phyloP scores from a whole-genome alignment of 1,140 invertebrate species.

The Antheraea pernyi region DNA sequence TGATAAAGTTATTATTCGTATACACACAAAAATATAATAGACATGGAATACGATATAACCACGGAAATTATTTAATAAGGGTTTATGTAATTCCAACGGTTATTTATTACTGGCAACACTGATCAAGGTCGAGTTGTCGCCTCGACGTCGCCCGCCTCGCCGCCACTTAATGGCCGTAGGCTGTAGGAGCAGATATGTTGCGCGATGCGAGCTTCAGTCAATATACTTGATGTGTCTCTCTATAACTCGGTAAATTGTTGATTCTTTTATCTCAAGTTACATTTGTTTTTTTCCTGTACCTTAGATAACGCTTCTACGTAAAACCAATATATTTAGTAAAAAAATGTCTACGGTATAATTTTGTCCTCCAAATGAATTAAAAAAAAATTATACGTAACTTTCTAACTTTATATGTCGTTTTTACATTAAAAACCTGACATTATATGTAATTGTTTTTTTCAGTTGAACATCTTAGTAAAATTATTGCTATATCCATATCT shows the following conservation, averaged over 20 bases:
- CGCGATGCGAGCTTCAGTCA: constrained; percentile 8
- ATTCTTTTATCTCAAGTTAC: constrained; percentile 3
- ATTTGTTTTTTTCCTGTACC: not conserved
- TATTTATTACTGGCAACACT: not conserved
- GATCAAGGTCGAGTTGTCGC: not conserved
- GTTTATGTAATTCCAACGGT: not conserved
- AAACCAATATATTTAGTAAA: not conserved
- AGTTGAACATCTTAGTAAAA: too few species aligned
- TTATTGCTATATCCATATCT: too few species aligned
- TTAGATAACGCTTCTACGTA: not conserved
- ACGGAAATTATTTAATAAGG: not conserved
- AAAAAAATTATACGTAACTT: too few species aligned
- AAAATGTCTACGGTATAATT: too few species aligned
- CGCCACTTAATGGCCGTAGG: not conserved
- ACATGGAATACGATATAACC: too few species aligned
- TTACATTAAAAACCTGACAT: too few species aligned
- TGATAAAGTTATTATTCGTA: too few species aligned
- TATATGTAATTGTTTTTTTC: too few species aligned
- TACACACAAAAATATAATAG: too few species aligned
- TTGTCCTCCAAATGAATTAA: too few species aligned
- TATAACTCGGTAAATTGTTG: constrained; percentile 8
- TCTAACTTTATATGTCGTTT: too few species aligned
- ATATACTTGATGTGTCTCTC: constrained; percentile 1
- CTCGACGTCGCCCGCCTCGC: not conserved
- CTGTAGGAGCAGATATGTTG: not conserved